These are phyloP conservation scores for Anoplolepis gracilipes DNA, from an alignment of 1,140 invertebrate genomes.

Conservation along the genomic window DNA sequence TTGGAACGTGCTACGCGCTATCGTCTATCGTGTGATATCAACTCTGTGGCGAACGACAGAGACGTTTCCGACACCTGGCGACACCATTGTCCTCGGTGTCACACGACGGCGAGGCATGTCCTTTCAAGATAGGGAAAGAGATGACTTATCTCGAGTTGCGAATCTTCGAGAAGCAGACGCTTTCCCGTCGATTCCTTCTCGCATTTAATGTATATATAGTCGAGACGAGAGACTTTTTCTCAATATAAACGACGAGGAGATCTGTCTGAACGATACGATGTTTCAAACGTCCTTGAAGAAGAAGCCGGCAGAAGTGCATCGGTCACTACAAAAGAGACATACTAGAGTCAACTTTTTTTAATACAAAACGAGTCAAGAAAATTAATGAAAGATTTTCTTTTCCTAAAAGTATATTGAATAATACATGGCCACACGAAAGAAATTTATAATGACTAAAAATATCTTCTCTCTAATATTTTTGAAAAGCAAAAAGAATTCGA, in stretches of 20 bases:
- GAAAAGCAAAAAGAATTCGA: too few relatives aligned
- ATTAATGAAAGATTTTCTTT: slow-evolving; percentile 32
- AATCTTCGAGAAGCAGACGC: slow-evolving; percentile 25
- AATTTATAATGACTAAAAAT: neutral
- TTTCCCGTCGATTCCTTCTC: slow-evolving; percentile 40
- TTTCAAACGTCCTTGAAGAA: neutral
- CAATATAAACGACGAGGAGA: slow-evolving; percentile 15
- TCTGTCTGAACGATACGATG: neutral
- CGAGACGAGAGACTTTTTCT: slow-evolving; percentile 31
- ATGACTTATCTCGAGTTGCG: slow-evolving; percentile 62
- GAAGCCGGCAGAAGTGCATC: slow-evolving; percentile 33
- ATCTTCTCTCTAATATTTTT: too few relatives aligned
- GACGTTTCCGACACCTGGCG: slow-evolving; percentile 67
- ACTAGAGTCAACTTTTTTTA: slow-evolving; percentile 33
- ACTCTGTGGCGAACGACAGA: slow-evolving; percentile 63
- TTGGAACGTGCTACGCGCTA: slow-evolving; percentile 63
- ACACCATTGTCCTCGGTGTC: slow-evolving; percentile 62
- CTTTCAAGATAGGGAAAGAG: slow-evolving; percentile 32
- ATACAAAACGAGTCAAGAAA: neutral
- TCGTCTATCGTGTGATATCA: slow-evolving; percentile 73
- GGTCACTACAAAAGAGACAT: neutral
- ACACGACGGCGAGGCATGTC: slow-evolving; percentile 47
- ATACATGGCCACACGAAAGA: too few relatives aligned
- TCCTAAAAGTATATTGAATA: neutral
- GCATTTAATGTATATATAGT: slow-evolving; percentile 42